Evolutionary conservation across 2,113 vertebrate genomes (phyloP).

Genomic region (Atractosteus spatula): DNA sequence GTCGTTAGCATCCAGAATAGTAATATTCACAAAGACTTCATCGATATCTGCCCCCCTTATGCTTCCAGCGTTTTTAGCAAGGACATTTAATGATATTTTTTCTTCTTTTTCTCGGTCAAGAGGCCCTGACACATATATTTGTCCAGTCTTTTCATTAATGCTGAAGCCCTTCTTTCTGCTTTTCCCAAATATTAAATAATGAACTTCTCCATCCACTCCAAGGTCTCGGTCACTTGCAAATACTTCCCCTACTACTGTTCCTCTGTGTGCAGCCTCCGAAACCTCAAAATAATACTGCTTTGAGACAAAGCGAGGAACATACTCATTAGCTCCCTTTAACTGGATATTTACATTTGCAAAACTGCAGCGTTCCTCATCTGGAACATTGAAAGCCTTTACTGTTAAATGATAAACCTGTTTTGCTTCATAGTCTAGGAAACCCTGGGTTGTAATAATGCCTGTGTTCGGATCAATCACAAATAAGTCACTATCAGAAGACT

Average conservation of each 20-base stretch:
- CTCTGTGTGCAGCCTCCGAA: conserved; percentile 86
- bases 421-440: conserved; percentile 94
- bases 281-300: conserved; percentile 96
- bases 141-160: conserved; percentile 81
- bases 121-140: conserved; percentile 84
- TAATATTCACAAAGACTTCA: conserved; percentile 91
- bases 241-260: conserved; percentile 88
- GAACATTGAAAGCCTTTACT: conserved; percentile 92
- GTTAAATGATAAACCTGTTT: conserved; percentile 92
- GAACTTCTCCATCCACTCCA: conserved; percentile 87
- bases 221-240: conserved; percentile 96
- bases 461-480: conserved; percentile 96
- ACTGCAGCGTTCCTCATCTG: conserved; percentile 89
- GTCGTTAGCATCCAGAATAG: conserved; percentile 91
- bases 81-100: conserved; percentile 82
- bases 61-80: conserved; percentile 91
- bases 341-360: conserved; percentile 89
- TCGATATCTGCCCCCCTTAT: conserved; percentile 92
- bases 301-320: conserved; percentile 95
- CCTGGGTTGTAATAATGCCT: conserved; percentile 92
- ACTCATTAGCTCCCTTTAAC: conserved; percentile 91
- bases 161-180: conserved; percentile 90
- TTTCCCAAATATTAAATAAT: conserved; percentile 89
- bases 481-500: conserved; percentile 93
- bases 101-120: conserved; percentile 95